Percentiles rank a stretch among this genome's conserved stretches.
phyloP scores from a whole-genome alignment of 2,113 vertebrate species.

The Piliocolobus tephrosceles region DNA sequence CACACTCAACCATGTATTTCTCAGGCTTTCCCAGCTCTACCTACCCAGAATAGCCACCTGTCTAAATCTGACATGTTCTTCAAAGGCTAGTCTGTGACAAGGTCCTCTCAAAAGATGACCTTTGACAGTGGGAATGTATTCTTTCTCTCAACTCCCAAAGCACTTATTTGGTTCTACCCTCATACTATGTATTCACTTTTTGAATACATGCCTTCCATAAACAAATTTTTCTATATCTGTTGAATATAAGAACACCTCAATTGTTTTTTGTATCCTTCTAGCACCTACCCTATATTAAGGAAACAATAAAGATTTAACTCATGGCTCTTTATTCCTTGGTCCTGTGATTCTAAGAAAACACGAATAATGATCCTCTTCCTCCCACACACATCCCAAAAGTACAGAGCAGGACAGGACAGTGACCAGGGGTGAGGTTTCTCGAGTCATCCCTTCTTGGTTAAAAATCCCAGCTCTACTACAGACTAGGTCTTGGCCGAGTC shows the following conservation, averaged over 20 bases:
- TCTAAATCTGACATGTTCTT: neutral
- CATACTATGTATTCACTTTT: neutral
- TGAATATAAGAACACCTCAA: neutral
- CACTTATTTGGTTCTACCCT: neutral
- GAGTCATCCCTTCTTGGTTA: neutral
- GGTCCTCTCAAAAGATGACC: neutral
- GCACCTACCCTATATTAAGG: neutral
- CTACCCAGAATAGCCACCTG: accelerated
- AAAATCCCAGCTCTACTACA: neutral
- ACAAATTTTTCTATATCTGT: neutral
- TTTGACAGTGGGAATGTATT: neutral
- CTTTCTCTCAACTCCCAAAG: neutral
- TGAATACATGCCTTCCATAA: neutral
- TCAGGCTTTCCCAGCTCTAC: neutral
- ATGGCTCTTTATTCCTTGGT: neutral
- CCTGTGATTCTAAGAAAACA: neutral
- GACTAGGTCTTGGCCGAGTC: neutral
- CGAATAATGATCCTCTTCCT: neutral
- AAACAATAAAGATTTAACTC: neutral
- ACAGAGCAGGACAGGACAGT: accelerated
- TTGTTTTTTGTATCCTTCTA: neutral
- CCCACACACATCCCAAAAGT: neutral
- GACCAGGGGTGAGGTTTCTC: neutral
- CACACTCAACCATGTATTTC: neutral
- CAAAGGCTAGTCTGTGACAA: neutral